Conservation (phyloP, 2,113 vertebrate species). For the Phasianus colchicus region DNA sequence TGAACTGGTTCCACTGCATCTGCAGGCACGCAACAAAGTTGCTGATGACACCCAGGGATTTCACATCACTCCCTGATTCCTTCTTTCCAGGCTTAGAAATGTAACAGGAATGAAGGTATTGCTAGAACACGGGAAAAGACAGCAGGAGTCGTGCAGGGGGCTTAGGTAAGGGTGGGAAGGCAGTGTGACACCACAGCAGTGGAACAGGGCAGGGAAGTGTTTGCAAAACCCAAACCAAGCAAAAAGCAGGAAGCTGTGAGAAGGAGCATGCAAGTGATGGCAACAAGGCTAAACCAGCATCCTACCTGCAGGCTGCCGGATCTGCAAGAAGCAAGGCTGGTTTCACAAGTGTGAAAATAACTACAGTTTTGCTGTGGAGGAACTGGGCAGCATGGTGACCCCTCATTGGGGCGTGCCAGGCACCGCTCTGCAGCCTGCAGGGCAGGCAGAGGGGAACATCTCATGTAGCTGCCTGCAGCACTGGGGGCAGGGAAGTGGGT, state of each 20-base stretch:
- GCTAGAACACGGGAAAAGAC: not conserved
- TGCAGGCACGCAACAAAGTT: not conserved
- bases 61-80: not conserved
- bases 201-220: not conserved
- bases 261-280: fast-evolving
- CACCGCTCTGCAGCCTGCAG: not conserved
- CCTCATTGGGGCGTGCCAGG: fast-evolving
- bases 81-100: not conserved
- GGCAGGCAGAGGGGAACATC: fast-evolving
- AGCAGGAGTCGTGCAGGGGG: not conserved
- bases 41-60: not conserved
- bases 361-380: not conserved
- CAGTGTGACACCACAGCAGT: fast-evolving
- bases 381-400: not conserved
- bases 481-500: not conserved
- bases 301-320: fast-evolving
- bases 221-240: not conserved
- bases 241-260: fast-evolving
- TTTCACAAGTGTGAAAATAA: not conserved
- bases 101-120: not conserved
- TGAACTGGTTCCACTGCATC: not conserved
- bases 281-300: not conserved
- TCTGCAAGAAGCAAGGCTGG: not conserved
- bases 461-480: not conserved
- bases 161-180: not conserved